Conservation (phyloP, 2,797 vertebrate genomes). For the Cetoscarus ocellatus region DNA sequence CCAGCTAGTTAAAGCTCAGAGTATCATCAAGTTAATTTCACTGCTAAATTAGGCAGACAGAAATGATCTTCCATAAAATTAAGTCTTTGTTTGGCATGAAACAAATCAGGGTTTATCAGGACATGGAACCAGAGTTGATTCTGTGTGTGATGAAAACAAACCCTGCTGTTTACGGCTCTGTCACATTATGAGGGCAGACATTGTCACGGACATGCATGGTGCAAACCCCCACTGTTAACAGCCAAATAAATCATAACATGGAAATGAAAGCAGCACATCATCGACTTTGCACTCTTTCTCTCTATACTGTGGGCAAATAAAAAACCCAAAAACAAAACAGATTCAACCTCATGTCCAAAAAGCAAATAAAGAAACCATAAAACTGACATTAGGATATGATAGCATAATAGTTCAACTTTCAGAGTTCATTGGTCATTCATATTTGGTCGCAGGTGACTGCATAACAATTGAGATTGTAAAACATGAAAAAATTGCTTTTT, state of each 20-base stretch:
- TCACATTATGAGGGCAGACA: background rate
- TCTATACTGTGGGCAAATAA: no score
- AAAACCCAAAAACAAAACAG: no score
- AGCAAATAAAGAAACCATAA: no score
- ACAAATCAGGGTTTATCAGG: background rate
- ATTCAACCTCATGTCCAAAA: no score
- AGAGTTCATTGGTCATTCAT: no score
- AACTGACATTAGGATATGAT: no score
- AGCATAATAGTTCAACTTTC: no score
- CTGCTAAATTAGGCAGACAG: background rate
- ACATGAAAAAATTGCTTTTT: no score
- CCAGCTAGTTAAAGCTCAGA: background rate
- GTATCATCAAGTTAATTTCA: background rate
- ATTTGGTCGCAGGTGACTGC: no score
- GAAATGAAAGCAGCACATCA: background rate
- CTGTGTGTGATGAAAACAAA: conserved; percentile 8
- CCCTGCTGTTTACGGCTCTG: background rate
- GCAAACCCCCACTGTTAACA: background rate
- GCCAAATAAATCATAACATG: background rate
- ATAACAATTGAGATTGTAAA: no score
- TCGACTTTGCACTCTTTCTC: background rate
- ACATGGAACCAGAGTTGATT: background rate
- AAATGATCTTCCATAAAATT: background rate
- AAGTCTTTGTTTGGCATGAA: background rate
- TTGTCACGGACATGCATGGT: background rate